Base-by-base conservation (phyloP, 92 coral and sea anemone species). In the Zoanthus sociatus region DNA sequence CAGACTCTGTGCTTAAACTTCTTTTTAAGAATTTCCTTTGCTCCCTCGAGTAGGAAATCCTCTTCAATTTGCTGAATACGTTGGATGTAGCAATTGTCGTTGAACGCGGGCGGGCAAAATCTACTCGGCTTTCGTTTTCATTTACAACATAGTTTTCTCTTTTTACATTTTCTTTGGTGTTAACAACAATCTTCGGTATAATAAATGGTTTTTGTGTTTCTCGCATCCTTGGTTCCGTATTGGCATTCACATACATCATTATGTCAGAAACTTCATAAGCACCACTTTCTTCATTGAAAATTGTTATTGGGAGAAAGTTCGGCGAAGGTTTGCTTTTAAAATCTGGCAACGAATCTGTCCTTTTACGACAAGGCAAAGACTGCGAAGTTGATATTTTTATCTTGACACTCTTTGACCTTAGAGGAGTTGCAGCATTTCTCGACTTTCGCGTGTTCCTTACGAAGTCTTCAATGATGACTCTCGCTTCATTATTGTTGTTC, bases 381-480 rank as follows among this genome's bases (percentile, higher is more conserved):
- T 18, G 85, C 9, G 64, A 53, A 11, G 46, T 7, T 10, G 26
- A 14, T 14, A 13, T 17, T 48, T 50, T 21, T 9, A 30, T 17
- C 16, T 81, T 64, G 12, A 67, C 58, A 30, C 85, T 81, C 33
- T 9, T n/a, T 67, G 85, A 44, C 21, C 85, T 45, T 18, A 17
- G 85, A 18, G 75, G 85, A 7, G 55, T 20, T 45, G 6, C 12
- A 18, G 21, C 54, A 17, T 64, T 73, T 60, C 61, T 82, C 0
- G 89, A 85, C 54, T 44, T 83, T 14, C 83, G 88, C 9, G 84
- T 83, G 5, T 55, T 91, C 75, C 89, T 79, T 4, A 92, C 90
- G 71, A 93, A 94, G 26, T 94, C 94, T 83, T 94, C 90, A 11
- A 94, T 86, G 26, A 93, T 71, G 13, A 78, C 75, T 44, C 96